Evolutionary conservation across 2,888 invertebrate genomes (phyloP).

Genomic region (Stenodera caucasica): DNA sequence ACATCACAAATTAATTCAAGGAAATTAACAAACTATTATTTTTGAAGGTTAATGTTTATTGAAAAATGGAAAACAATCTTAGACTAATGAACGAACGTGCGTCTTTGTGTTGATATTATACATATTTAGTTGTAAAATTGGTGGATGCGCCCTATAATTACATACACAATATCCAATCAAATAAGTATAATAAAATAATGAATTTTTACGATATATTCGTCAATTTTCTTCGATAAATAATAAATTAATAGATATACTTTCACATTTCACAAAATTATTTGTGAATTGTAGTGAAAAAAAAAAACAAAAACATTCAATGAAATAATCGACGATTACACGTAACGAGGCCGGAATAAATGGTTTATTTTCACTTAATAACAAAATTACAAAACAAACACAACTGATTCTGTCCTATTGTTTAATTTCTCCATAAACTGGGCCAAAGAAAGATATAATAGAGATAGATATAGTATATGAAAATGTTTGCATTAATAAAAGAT

Average conservation of each 20-base stretch:
- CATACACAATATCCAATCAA: too few relatives aligned
- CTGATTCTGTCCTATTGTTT: slow-evolving; percentile 39
- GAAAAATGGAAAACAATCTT: background rate
- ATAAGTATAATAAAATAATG: too few relatives aligned
- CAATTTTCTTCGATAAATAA: too few relatives aligned
- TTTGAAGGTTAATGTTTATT: slow-evolving; percentile 19
- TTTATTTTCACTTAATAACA: slow-evolving; percentile 27
- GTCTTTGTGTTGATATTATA: background rate
- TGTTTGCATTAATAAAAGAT: slow-evolving; percentile 41
- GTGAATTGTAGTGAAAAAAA: background rate
- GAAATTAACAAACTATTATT: slow-evolving; percentile 27
- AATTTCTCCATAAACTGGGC: slow-evolving; percentile 54
- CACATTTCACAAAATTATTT: background rate
- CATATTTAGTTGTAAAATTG: background rate
- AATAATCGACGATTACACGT: slow-evolving; percentile 22
- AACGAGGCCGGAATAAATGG: slow-evolving; percentile 15
- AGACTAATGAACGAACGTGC: background rate
- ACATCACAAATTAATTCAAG: slow-evolving; percentile 24
- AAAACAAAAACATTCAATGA: slow-evolving; percentile 9
- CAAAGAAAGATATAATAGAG: slow-evolving; percentile 52
- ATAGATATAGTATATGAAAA: slow-evolving; percentile 34
- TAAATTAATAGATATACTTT: background rate
- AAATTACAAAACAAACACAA: slow-evolving; percentile 27
- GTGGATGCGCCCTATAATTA: background rate
- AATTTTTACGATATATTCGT: too few relatives aligned